A percentile compares a stretch with the other conserved stretches of the same genome.
These are phyloP conservation scores for Pipra filicauda DNA, from an alignment of 2,113 vertebrate species.

Conservation along the genomic window DNA sequence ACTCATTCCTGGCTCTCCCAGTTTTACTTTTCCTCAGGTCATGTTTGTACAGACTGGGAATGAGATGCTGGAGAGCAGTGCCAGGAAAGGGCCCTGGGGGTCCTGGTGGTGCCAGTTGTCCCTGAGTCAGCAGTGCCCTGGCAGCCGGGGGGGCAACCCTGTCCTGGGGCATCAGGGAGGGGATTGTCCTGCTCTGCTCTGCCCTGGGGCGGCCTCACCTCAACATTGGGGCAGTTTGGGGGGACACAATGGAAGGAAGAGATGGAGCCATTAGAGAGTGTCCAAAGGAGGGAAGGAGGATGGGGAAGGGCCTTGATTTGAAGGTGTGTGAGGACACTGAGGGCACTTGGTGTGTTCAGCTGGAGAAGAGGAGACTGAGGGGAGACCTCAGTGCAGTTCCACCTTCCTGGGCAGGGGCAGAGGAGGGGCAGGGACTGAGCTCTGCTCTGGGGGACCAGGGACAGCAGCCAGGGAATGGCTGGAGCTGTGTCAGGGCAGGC, in stretches of 20 bases:
- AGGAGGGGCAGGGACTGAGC: no score
- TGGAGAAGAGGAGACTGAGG: no score
- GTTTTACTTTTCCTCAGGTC: background rate
- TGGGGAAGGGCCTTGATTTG: background rate
- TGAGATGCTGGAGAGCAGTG: background rate
- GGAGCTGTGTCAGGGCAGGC: background rate
- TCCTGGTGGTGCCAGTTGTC: background rate
- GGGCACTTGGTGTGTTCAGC: no score
- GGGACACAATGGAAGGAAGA: background rate
- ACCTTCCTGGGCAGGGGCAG: no score
- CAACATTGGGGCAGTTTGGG: background rate
- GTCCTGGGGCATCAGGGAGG: no score
- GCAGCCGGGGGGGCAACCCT: background rate
- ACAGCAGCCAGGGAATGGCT: no score
- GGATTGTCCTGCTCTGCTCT: no score
- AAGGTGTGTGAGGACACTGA: no score
- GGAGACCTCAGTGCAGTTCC: no score
- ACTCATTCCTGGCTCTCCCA: background rate
- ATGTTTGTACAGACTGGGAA: background rate
- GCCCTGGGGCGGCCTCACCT: no score
- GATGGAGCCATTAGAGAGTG: background rate
- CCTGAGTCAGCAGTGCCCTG: background rate
- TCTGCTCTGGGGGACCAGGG: no score
- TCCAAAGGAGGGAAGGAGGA: background rate
- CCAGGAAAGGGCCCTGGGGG: background rate